Evolutionary conservation across 2,888 invertebrate species (phyloP), one percentile per base, ranked within the genome.

Genomic region (Crioceris asparagi): DNA sequence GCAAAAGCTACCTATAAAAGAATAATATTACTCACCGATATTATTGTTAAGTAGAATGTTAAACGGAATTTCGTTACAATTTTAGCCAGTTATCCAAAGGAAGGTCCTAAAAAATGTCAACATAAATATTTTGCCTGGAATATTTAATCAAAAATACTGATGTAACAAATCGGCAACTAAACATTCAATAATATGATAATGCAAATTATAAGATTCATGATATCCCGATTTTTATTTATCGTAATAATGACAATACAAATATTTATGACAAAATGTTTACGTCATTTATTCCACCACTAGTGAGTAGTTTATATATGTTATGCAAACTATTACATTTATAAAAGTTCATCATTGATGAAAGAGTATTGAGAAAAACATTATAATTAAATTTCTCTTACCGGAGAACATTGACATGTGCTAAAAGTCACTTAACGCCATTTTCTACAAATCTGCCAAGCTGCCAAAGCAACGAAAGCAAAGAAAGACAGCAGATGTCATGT

Each of bases 361-460:
- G 34, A 21, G 16, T n/a, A n/a, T n/a, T n/a, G n/a, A n/a, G n/a
- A n/a, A n/a, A n/a, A n/a, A n/a, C n/a, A n/a, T n/a, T n/a, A n/a
- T n/a, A n/a, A 8, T 11, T 16, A 31, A 34, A 37, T 38, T 44
- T 43, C 45, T 45, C 62, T 62, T 57, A 62, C 63, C 60, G 57
- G 59, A 59, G 54, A 48, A 53, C 54, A 56, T 50, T 61, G 60
- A 60, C 63, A 63, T 62, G 62, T 62, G 61, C 57, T 62, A 62
- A 58, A 59, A 57, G 49, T 54, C 55, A 53, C 51, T 33, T 45
- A 51, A 55, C 61, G 61, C 63, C 63, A 63, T 63, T 60, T 59
- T 54, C 27, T 27, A 27, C 7, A n/a, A n/a, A n/a, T n/a, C n/a
- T n/a, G n/a, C n/a, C n/a, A n/a, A n/a, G n/a, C n/a, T n/a, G n/a